Evolutionary conservation across 2,797 vertebrate species (phyloP), one percentile per base, ranked within the genome.

Genomic region (Molossus alvarezi): DNA sequence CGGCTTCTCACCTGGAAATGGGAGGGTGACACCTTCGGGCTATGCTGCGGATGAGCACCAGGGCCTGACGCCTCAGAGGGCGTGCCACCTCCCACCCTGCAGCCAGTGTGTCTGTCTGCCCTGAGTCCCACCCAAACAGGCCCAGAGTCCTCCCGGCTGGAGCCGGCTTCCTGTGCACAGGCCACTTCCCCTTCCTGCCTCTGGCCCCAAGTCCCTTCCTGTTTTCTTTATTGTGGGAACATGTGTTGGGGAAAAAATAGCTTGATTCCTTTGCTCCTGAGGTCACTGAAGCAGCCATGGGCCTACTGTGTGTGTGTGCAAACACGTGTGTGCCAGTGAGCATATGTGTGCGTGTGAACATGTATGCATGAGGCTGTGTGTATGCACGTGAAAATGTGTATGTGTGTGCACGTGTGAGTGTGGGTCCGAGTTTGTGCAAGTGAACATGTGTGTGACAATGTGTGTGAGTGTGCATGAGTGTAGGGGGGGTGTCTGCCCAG

Each of bases 181-280:
- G 94, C 95, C 9, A 15, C 79, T 77, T 95, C 97, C 95, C 33
- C 94, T 97, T 97, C 97, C 97, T 95, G 95, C 37, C 53, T 48
- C 85, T 4, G 71, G 84, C 76, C 53, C 62, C 57, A 15, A 90
- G 92, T 41, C 92, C 67, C 94, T 97, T 97, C 97, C 97, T 97
- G 97, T 96, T 94, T 72, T 72, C 92, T 89, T 81, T 77, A 72
- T 51, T 41, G 33, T 41, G 53, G 92, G 94, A 96, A 90, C 81
- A 76, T 9, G 80, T 65, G 80, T 51, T n/a, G 60, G 60, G 51
- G 58, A 27, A 21, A 17, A 73, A 69, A 71, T 69, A 67, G 4
- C 53, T 25, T 5, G 0, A 15, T 14, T 58, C 18, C 51, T 58
- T 41, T 64, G 72, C 1, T 76, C 62, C 51, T 17, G 81, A 76